Conservation (phyloP, 2,888 invertebrate genomes). For the Andricus curvator region DNA sequence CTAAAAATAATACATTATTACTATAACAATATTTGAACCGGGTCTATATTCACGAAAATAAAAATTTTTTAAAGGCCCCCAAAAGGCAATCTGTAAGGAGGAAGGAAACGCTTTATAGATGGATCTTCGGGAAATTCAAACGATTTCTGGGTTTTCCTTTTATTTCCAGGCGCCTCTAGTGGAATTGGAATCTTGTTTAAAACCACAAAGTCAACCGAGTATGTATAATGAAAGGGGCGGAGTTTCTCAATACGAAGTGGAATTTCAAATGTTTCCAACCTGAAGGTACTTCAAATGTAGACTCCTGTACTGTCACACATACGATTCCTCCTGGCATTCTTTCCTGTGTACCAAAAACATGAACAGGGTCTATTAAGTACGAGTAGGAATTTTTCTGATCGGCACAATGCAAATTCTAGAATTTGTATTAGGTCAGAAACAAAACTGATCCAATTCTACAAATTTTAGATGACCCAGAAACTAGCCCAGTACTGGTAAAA, state of each 20-base stretch:
- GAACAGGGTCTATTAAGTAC: neutral
- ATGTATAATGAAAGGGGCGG: neutral
- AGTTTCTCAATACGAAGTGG: neutral
- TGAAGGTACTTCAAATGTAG: slow-evolving; percentile 5
- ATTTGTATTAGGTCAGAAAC: neutral
- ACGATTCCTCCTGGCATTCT: slow-evolving; percentile 23
- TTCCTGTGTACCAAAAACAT: neutral
- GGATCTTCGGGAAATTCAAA: neutral
- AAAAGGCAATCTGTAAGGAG: neutral
- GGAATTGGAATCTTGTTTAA: slow-evolving; percentile 12
- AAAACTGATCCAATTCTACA: neutral
- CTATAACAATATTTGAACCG: neutral
- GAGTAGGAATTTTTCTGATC: neutral
- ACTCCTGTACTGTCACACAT: neutral
- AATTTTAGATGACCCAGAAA: neutral
- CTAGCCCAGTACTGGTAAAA: too few species aligned
- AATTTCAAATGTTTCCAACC: slow-evolving; percentile 34
- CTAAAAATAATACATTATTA: too few species aligned
- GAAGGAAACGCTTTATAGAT: neutral
- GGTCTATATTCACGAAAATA: neutral
- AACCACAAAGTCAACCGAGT: slow-evolving; percentile 2
- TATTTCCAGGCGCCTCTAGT: slow-evolving; percentile 4
- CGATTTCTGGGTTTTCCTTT: neutral
- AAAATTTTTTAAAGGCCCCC: neutral
- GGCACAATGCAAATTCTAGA: neutral